Evolutionary conservation across 1,140 invertebrate species (phyloP).

Genomic region (Drosophila equinoxialis): DNA sequence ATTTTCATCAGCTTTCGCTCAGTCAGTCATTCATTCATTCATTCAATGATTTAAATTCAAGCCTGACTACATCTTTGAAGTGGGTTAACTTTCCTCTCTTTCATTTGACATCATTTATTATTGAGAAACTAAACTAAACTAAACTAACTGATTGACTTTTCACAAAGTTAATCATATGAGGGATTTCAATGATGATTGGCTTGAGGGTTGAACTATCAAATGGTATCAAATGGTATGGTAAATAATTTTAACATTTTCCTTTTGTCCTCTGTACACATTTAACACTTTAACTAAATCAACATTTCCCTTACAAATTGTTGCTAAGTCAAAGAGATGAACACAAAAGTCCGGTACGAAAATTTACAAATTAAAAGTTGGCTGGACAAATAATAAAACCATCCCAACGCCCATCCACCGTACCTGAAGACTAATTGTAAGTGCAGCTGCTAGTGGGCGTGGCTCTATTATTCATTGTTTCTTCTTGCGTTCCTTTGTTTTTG

Average conservation of each 20-base stretch:
- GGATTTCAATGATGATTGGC: conserved; percentile 10
- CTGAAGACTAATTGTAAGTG: not conserved
- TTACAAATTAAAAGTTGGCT: not conserved
- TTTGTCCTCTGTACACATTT: not conserved
- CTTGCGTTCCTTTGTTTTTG: too few species aligned
- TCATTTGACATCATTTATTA: conserved; percentile 45
- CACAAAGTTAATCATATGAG: conserved; percentile 10
- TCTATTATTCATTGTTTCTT: not conserved
- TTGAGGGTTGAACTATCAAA: not conserved
- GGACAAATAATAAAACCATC: not conserved
- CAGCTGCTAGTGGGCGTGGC: not conserved
- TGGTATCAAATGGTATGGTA: too few species aligned
- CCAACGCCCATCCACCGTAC: not conserved
- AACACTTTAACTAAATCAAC: conserved; percentile 5
- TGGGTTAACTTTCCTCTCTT: conserved; percentile 17
- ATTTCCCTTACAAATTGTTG: conserved; percentile 4
- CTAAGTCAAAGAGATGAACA: too few species aligned
- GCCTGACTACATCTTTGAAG: conserved; percentile 37
- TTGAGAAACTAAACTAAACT: conserved; percentile 28
- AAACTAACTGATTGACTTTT: conserved; percentile 15
- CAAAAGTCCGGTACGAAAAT: not conserved
- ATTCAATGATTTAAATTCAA: conserved; percentile 43
- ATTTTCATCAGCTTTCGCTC: conserved; percentile 31
- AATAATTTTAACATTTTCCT: not conserved
- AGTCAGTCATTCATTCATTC: conserved; percentile 28